Evolutionary conservation across 1,140 invertebrate genomes (phyloP).

Genomic region (Delia radicum): DNA sequence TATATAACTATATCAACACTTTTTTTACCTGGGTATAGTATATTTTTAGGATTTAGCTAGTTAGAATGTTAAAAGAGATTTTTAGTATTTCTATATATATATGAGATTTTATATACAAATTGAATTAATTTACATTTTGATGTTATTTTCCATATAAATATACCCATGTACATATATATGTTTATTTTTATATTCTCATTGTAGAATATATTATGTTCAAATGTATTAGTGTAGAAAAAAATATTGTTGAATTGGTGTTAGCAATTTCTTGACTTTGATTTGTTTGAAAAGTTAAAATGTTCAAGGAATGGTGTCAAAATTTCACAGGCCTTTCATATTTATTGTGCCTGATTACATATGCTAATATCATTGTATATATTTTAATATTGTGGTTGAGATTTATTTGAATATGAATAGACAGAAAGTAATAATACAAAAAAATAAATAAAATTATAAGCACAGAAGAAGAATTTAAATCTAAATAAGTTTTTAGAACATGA

Average conservation of each 20-base stretch:
- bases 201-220: too few relatives aligned
- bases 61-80: neutral
- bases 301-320: neutral
- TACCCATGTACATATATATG: neutral
- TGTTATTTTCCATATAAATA: neutral
- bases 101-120: constrained; percentile 17
- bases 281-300: neutral
- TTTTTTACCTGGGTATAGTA: too few relatives aligned
- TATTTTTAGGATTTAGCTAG: neutral
- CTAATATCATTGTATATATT: constrained; percentile 1
- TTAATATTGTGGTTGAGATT: constrained; percentile 8
- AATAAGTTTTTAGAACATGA: neutral
- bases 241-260: too few relatives aligned
- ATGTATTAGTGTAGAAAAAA: too few relatives aligned
- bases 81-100: neutral
- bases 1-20: too few relatives aligned
- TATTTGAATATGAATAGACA: constrained; percentile 24
- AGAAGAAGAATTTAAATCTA: constrained; percentile 9
- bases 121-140: constrained; percentile 27
- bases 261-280: neutral
- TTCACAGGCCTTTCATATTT: neutral
- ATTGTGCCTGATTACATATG: constrained; percentile 20
- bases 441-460: neutral
- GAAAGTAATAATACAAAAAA: neutral
- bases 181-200: too few relatives aligned